A percentile compares a stretch with the other conserved stretches of the same genome.
Conservation (phyloP, 1,140 invertebrate genomes). For the Diachasma alloeum region DNA sequence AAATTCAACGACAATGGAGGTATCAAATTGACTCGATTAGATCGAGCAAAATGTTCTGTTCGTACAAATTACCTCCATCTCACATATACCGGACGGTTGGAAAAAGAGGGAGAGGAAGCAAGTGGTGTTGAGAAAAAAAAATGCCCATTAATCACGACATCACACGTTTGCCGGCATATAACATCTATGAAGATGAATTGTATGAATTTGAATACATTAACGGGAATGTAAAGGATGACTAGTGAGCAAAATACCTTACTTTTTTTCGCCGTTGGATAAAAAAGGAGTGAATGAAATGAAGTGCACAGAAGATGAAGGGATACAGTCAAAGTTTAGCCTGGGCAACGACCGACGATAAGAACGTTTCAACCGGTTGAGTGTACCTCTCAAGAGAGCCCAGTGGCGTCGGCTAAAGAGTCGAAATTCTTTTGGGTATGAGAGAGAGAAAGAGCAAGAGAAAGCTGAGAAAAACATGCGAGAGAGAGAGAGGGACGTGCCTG, state of each 20-base stretch:
- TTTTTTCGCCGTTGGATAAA: background rate
- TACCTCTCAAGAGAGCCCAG: constrained; percentile 1
- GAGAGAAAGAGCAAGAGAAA: background rate
- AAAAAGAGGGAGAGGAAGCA: background rate
- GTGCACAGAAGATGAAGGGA: background rate
- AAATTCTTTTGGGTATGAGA: background rate
- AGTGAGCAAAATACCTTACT: background rate
- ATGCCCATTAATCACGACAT: background rate
- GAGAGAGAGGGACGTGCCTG: background rate
- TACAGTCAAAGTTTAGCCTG: constrained; percentile 5
- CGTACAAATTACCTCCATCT: background rate
- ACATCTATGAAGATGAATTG: constrained; percentile 10
- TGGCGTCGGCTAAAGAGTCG: constrained; percentile 11
- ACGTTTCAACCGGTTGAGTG: background rate
- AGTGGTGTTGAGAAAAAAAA: background rate
- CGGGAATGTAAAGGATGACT: background rate
- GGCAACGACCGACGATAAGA: background rate
- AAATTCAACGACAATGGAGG: background rate
- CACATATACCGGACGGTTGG: background rate
- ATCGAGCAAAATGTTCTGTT: constrained; percentile 10
- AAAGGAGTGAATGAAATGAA: background rate
- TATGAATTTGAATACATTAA: background rate
- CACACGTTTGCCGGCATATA: background rate
- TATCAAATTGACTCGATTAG: constrained; percentile 13
- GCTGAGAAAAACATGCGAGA: background rate